phyloP scores from a whole-genome alignment of 2,113 vertebrate species.

The Entosphenus tridentatus region DNA sequence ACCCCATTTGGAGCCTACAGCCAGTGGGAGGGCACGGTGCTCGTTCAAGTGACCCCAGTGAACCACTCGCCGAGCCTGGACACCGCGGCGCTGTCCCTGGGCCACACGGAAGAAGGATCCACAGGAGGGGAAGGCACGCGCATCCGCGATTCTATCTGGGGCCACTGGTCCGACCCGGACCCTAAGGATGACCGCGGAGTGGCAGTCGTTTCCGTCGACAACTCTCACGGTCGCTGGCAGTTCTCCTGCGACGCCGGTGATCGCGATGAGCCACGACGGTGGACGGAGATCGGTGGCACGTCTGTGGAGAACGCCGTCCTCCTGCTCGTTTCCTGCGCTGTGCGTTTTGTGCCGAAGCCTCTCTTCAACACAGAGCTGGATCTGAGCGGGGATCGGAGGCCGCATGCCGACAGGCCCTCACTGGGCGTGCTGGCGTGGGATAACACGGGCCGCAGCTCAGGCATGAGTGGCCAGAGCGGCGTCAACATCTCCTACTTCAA shows the following conservation, averaged over 20 bases:
- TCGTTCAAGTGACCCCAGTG: not conserved
- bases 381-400: not conserved
- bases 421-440: not conserved
- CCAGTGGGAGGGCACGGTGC: slow-evolving; percentile 2
- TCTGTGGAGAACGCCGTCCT: not conserved
- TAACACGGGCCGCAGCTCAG: not conserved
- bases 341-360: not conserved
- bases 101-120: not conserved
- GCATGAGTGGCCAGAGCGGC: not conserved
- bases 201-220: not conserved
- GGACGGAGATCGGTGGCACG: not conserved
- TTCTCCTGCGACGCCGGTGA: not conserved
- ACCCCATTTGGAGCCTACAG: slow-evolving; percentile 5
- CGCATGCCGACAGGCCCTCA: not conserved
- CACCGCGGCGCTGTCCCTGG: not conserved
- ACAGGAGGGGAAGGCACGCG: not conserved
- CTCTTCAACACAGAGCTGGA: slow-evolving; percentile 4
- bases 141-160: not conserved
- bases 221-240: not conserved
- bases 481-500: not conserved
- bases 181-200: slow-evolving; percentile 5
- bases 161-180: not conserved
- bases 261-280: not conserved
- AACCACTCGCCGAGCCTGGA: not conserved
- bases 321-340: not conserved